phyloP scores from a whole-genome alignment of 2,113 vertebrate genomes.

The Tenrec ecaudatus region DNA sequence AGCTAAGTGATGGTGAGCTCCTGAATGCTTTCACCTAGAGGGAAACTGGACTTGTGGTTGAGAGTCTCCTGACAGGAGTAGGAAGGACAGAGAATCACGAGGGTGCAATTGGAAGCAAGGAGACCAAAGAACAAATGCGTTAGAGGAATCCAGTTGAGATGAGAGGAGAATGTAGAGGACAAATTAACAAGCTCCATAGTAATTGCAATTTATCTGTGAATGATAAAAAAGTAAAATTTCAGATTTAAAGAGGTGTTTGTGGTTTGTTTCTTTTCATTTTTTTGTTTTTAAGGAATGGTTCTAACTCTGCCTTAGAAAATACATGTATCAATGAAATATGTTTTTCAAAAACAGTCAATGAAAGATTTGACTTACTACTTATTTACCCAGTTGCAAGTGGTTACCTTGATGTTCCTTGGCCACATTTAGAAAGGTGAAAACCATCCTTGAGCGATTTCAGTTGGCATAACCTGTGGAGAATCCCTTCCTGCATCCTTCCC shows the following conservation, averaged over 20 bases:
- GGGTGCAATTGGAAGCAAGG: background rate
- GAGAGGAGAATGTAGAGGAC: background rate
- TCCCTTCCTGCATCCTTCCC: background rate
- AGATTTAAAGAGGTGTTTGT: background rate
- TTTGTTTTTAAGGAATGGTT: background rate
- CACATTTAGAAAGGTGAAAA: constrained; percentile 25
- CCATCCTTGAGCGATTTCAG: background rate
- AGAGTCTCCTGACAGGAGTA: background rate
- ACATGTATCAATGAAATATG: background rate
- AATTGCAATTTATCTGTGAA: background rate
- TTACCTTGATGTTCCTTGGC: background rate
- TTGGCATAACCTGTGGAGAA: background rate
- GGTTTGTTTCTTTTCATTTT: too few relatives aligned
- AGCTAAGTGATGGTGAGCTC: background rate
- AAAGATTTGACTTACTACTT: background rate
- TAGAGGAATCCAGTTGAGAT: background rate
- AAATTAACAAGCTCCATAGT: background rate
- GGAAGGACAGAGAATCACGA: background rate
- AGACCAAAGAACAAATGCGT: background rate
- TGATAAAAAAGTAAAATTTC: background rate
- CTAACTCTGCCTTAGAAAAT: constrained; percentile 37
- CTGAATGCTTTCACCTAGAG: background rate
- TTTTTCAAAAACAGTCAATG: too few relatives aligned
- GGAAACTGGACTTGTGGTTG: background rate
- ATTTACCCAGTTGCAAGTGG: background rate